phyloP scores from a whole-genome alignment of 2,888 invertebrate genomes.

The Phortica okadai region DNA sequence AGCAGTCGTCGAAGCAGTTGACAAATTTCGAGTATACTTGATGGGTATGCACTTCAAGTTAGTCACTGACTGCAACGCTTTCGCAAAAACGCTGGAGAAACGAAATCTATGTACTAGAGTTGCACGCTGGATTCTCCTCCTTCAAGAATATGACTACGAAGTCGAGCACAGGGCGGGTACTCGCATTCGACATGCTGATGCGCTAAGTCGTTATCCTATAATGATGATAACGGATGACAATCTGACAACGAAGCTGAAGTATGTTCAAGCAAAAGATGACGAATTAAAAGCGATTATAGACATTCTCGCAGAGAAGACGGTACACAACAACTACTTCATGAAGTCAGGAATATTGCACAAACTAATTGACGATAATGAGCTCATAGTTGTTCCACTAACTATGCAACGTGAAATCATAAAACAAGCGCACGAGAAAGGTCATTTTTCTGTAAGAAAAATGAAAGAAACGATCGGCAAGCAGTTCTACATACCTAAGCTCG shows the following conservation, averaged over 20 bases:
- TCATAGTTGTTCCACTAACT: conserved; percentile 43
- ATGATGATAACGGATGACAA: conserved; percentile 35
- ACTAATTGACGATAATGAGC: conserved; percentile 37
- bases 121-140: conserved; percentile 42
- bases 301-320: too few species aligned
- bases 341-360: too few species aligned
- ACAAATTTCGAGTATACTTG: conserved; percentile 56
- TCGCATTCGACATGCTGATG: conserved; percentile 39
- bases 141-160: conserved; percentile 51
- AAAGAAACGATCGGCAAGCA: conserved; percentile 32
- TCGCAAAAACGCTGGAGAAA: conserved; percentile 58
- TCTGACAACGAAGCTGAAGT: too few species aligned
- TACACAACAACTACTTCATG: too few species aligned
- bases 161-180: conserved; percentile 50
- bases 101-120: conserved; percentile 56
- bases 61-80: conserved; percentile 39
- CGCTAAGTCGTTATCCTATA: conserved; percentile 41
- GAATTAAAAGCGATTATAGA: too few species aligned
- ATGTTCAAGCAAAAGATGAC: too few species aligned
- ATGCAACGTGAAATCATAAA: conserved; percentile 44
- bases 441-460: conserved; percentile 47
- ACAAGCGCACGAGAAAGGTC: conserved; percentile 47
- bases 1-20: conserved; percentile 51
- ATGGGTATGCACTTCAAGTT: conserved; percentile 44
- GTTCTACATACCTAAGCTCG: conserved; percentile 4